phyloP scores from a whole-genome alignment of 2,113 vertebrate species.

The Felis chaus region DNA sequence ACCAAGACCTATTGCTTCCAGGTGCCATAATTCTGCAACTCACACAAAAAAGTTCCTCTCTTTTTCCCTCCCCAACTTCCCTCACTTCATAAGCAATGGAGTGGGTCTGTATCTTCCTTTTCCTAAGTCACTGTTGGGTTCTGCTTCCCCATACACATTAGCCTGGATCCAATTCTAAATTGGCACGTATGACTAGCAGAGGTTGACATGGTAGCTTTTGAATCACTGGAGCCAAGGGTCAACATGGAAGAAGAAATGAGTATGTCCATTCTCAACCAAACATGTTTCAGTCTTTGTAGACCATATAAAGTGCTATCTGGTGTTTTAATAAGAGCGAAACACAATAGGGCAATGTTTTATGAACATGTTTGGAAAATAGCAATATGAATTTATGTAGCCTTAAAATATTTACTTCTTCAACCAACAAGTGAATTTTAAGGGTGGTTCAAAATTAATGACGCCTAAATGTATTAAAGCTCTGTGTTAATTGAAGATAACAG shows the following conservation, averaged over 20 bases:
- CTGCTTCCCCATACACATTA: not conserved
- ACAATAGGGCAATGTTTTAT: not conserved
- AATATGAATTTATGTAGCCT: not conserved
- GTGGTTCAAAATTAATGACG: not conserved
- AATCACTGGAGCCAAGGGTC: not conserved
- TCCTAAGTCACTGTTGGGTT: not conserved
- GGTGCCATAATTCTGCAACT: not conserved
- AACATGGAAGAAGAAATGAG: not conserved
- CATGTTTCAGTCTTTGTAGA: not conserved
- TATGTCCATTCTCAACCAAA: not conserved
- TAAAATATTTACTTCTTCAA: not conserved
- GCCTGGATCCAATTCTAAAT: not conserved
- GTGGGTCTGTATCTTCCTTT: not conserved
- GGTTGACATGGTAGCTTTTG: not conserved
- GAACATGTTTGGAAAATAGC: not conserved
- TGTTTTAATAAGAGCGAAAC: not conserved
- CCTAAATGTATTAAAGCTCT: not conserved
- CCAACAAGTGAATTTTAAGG: slow-evolving; percentile 2
- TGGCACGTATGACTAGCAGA: not conserved
- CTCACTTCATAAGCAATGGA: not conserved
- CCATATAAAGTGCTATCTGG: not conserved
- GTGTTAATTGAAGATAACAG: not conserved
- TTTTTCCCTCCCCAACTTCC: not conserved
- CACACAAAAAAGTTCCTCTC: not conserved
- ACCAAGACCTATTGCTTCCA: not conserved